Evolutionary conservation across 2,113 vertebrate genomes (phyloP).

Genomic region (Pterocles burchelli): DNA sequence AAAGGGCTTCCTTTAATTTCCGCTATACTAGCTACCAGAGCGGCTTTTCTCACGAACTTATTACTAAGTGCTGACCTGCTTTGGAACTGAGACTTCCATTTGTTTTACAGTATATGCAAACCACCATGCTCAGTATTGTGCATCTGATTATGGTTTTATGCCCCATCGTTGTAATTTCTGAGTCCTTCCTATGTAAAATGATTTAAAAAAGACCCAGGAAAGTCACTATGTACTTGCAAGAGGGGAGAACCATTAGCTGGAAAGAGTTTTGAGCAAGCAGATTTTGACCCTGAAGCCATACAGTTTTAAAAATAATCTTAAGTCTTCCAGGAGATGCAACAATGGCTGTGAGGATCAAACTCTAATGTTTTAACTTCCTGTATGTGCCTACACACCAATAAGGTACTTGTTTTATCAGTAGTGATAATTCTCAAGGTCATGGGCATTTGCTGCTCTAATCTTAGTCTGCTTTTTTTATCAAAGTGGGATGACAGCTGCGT

Average conservation of each 20-base stretch:
- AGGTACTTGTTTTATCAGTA: not conserved
- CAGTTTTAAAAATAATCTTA: not conserved
- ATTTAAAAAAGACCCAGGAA: not conserved
- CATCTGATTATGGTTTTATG: not conserved
- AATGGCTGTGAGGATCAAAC: not conserved
- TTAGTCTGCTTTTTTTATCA: not conserved
- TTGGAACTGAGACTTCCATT: not conserved
- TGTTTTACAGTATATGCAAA: not conserved
- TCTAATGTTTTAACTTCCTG: not conserved
- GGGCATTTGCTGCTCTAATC: not conserved
- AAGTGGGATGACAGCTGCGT: constrained; percentile 25
- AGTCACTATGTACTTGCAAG: not conserved
- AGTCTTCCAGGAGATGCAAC: not conserved
- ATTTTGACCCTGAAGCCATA: not conserved
- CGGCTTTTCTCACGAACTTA: not conserved
- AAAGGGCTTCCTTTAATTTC: not conserved
- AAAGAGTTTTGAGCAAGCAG: not conserved
- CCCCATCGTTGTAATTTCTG: not conserved
- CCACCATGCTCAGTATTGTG: not conserved
- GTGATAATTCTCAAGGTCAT: constrained; percentile 54
- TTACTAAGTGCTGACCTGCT: not conserved
- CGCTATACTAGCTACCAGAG: not conserved
- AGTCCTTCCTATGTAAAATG: not conserved
- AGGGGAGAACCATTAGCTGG: not conserved
- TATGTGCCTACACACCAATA: not conserved